Base-by-base conservation (phyloP, 1,140 invertebrate species). In the Zaprionus gabonicus region DNA sequence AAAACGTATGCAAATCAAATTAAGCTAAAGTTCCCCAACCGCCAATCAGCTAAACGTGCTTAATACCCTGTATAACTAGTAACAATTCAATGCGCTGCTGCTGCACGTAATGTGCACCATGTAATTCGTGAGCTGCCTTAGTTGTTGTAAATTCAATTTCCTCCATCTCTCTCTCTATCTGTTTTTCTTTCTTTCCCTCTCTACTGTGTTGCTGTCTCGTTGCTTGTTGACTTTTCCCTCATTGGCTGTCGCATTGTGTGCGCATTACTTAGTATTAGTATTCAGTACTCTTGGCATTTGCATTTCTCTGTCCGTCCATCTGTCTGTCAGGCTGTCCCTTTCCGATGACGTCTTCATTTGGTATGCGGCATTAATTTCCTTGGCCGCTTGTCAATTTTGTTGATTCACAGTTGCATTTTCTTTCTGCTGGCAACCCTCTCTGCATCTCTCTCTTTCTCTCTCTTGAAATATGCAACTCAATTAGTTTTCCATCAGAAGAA, bases 121-220 rank as follows among this genome's bases (percentile, higher is more conserved):
- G 31, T 34, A 70, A 57, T 69, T 53, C 46, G 46, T 51, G 46
- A 49, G 10, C 55, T 71, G 77, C 88, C 71, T 73, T 73, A 84
- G 80, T 88, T 83, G 80, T 78, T 72, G 68, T 90, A 84, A 87
- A 87, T 87, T 87, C 84, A 87, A 87, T 88, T 87, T 87, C 84
- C 84, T 87, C n/a, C 71, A 41, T 2, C 28, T 27, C 4, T 56
- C 28, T 36, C 20, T 65, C 53, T 55, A 13, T 49, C 46, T 64
- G 20, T 71, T 3, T 28, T 23, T 59, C 7, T 66, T 4, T 38
- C 55, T 57, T 20, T 57, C 31, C 12, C 2, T 41, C 6, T 17
- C 41, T 17, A 3, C 5, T 66, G 66, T 63, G 55, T 74, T 15
- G 34, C 53, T 64, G 55, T 77, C 72, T 64, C 46, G 72, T 27